phyloP scores from a whole-genome alignment of 1,140 invertebrate species.

The Prorops nasuta region DNA sequence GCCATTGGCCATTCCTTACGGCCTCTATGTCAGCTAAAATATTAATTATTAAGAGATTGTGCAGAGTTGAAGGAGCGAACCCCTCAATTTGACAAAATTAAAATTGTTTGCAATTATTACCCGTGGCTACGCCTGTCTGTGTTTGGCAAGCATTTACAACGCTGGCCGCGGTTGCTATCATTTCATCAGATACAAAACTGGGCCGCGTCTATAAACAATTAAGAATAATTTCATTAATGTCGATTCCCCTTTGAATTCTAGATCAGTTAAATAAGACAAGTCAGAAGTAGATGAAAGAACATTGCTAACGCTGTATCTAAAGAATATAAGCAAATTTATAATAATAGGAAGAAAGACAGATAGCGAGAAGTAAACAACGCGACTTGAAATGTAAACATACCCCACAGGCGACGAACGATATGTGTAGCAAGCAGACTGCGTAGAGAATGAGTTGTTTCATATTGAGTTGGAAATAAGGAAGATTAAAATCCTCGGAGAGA shows the following conservation, averaged over 20 bases:
- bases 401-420: too few species aligned
- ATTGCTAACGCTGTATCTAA: neutral
- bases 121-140: conserved; percentile 43
- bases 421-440: too few species aligned
- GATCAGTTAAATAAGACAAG: too few species aligned
- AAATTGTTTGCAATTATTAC: conserved; percentile 24
- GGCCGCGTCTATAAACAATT: conserved; percentile 35
- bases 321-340: too few species aligned
- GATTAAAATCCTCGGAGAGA: too few species aligned
- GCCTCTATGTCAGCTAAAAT: conserved; percentile 45
- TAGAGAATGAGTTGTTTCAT: too few species aligned
- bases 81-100: neutral
- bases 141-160: conserved; percentile 49
- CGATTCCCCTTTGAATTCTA: neutral
- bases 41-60: conserved; percentile 5
- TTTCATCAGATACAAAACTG: conserved; percentile 47
- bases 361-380: too few species aligned
- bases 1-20: conserved; percentile 43
- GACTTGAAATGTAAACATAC: too few species aligned
- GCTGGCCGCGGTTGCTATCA: conserved; percentile 42
- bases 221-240: too few species aligned
- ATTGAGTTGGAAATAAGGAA: too few species aligned
- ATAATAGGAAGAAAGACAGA: too few species aligned
- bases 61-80: neutral
- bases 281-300: neutral